A percentile compares a stretch with the other conserved stretches of the same genome.
These are phyloP conservation scores for Lagopus muta DNA, from an alignment of 2,113 vertebrate species.

Conservation along the genomic window DNA sequence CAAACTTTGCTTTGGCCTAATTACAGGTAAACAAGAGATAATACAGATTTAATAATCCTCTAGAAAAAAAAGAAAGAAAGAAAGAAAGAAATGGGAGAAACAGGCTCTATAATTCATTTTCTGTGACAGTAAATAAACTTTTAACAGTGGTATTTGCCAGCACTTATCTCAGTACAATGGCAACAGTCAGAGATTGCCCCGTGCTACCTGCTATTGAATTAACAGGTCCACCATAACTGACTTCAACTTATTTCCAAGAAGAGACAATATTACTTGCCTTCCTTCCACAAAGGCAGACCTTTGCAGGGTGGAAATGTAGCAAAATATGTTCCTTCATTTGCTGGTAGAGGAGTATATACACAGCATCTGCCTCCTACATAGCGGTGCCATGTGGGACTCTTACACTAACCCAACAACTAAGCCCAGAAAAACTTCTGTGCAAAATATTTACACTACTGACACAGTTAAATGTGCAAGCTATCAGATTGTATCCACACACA, in stretches of 20 bases:
- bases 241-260: not conserved
- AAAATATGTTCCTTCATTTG: not conserved
- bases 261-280: not conserved
- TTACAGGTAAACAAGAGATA: conserved; percentile 13
- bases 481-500: not conserved
- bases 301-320: rapidly evolving
- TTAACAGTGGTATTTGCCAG: not conserved
- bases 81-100: not conserved
- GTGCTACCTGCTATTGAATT: not conserved
- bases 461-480: not conserved
- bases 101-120: no score
- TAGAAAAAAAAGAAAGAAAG: not conserved
- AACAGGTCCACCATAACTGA: not conserved
- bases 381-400: rapidly evolving
- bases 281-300: not conserved
- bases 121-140: not conserved
- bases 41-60: not conserved
- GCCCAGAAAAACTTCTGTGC: not conserved
- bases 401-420: not conserved
- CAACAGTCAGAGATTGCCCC: rapidly evolving
- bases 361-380: rapidly evolving
- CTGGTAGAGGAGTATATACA: rapidly evolving
- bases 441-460: not conserved
- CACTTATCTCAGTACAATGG: not conserved
- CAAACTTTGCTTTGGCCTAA: not conserved